These are phyloP conservation scores for Dromiciops gliroides DNA, from an alignment of 2,113 vertebrate genomes.

Conservation along the genomic window DNA sequence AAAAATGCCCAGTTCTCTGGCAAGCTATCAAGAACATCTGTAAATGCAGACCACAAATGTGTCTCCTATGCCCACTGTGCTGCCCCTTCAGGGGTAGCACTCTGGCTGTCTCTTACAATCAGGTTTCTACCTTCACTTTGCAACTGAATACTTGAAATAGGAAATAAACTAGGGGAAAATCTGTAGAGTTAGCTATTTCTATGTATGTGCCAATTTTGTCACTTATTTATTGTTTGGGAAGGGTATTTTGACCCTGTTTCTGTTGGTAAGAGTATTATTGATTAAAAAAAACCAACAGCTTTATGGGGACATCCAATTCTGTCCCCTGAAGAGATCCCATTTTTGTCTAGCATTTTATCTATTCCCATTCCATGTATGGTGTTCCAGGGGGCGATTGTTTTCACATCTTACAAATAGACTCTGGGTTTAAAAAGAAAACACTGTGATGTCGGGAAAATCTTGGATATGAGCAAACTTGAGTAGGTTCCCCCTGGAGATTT, in stretches of 20 bases:
- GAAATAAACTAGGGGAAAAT: slow-evolving; percentile 81
- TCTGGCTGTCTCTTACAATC: slow-evolving; percentile 82
- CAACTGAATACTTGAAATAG: slow-evolving; percentile 89
- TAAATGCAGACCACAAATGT: slow-evolving; percentile 82
- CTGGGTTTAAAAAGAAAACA: slow-evolving; percentile 87
- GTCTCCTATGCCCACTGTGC: slow-evolving; percentile 76
- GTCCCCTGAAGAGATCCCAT: slow-evolving; percentile 72
- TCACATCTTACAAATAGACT: slow-evolving; percentile 83
- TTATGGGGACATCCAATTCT: slow-evolving; percentile 70
- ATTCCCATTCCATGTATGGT: slow-evolving; percentile 71
- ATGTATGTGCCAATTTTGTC: slow-evolving; percentile 90
- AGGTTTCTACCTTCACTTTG: slow-evolving; percentile 85
- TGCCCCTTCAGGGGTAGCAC: slow-evolving; percentile 76
- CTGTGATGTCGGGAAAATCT: slow-evolving; percentile 86
- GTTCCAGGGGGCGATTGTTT: slow-evolving; percentile 76
- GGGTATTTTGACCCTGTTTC: slow-evolving; percentile 80
- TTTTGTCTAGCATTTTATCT: slow-evolving; percentile 67
- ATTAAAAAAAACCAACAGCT: slow-evolving; percentile 59
- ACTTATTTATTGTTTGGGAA: slow-evolving; percentile 83
- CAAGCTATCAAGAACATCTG: slow-evolving; percentile 81
- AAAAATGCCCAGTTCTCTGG: slow-evolving; percentile 77
- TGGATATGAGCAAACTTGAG: slow-evolving; percentile 81
- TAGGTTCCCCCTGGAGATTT: slow-evolving; percentile 66
- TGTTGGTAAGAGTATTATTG: slow-evolving; percentile 78
- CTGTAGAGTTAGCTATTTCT: slow-evolving; percentile 83